Conservation (phyloP, 2,797 vertebrate genomes). For the Sebastes nivosus region DNA sequence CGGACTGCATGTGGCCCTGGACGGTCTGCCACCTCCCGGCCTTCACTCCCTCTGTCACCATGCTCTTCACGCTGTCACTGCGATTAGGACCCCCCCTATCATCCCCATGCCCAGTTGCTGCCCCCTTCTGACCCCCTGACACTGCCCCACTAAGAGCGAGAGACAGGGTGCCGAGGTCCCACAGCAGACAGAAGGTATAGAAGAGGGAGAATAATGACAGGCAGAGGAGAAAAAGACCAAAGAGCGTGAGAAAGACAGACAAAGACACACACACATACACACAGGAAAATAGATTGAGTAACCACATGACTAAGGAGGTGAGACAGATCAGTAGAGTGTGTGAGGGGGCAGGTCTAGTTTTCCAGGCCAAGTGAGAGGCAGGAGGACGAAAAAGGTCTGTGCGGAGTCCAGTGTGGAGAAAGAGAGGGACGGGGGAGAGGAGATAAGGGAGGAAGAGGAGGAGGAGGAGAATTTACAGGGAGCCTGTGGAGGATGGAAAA, state of each 20-base stretch:
- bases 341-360: slow-evolving; percentile 59
- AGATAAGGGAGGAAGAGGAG: slow-evolving; percentile 27
- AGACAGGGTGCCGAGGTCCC: slow-evolving; percentile 70
- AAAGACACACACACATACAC: slow-evolving; percentile 21
- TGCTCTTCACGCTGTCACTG: slow-evolving; percentile 91
- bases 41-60: slow-evolving; percentile 86
- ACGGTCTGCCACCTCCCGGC: slow-evolving; percentile 94
- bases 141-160: slow-evolving; percentile 91
- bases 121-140: slow-evolving; percentile 91
- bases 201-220: slow-evolving; percentile 61
- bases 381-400: slow-evolving; percentile 61
- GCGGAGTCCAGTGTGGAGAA: slow-evolving; percentile 56
- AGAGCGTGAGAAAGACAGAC: slow-evolving; percentile 63
- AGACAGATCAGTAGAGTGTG: slow-evolving; percentile 72
- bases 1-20: slow-evolving; percentile 95
- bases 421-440: slow-evolving; percentile 34
- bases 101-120: slow-evolving; percentile 87
- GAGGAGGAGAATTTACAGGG: slow-evolving; percentile 40
- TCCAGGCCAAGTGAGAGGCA: slow-evolving; percentile 72
- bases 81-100: slow-evolving; percentile 89
- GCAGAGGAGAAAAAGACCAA: slow-evolving; percentile 74
- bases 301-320: slow-evolving; percentile 65
- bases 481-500: slow-evolving; percentile 74
- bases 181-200: slow-evolving; percentile 56
- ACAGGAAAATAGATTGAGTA: slow-evolving; percentile 69